phyloP scores from a whole-genome alignment of 64 coral and sea anemone genomes.

The Actinia equina region DNA sequence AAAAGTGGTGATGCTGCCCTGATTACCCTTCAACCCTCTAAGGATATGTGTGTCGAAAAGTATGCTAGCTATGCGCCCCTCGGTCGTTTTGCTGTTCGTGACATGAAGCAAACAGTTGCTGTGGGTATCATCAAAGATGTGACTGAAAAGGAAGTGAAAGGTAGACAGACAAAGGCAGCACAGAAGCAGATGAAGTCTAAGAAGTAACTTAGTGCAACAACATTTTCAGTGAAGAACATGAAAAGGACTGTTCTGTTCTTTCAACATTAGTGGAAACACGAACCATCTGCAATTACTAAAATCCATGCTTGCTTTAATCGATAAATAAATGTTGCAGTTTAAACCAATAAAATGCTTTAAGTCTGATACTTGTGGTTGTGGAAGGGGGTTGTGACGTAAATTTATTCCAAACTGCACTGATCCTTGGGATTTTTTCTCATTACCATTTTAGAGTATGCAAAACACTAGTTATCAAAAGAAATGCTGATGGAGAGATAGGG shows the following conservation, averaged over 20 bases:
- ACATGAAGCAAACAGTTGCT: slow-evolving; percentile 99
- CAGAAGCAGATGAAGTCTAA: slow-evolving; percentile 49
- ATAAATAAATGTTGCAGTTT: not conserved
- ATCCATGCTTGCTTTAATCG: not conserved
- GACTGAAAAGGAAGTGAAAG: slow-evolving; percentile 18
- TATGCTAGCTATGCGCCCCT: slow-evolving; percentile 58
- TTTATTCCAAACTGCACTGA: too few relatives aligned
- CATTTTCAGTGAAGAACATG: not conserved
- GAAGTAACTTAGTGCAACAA: slow-evolving; percentile 23
- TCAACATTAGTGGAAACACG: not conserved
- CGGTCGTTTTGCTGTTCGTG: slow-evolving; percentile 97
- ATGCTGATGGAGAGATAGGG: too few relatives aligned
- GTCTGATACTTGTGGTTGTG: not conserved
- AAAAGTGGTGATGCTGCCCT: slow-evolving; percentile 94
- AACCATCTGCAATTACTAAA: not conserved
- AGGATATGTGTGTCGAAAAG: slow-evolving; percentile 86
- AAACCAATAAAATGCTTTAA: slow-evolving; percentile 4
- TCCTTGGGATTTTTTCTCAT: too few relatives aligned
- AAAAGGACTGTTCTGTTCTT: slow-evolving; percentile 1
- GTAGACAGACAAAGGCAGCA: slow-evolving; percentile 86
- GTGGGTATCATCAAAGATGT: slow-evolving; percentile 90
- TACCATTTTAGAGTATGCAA: too few relatives aligned
- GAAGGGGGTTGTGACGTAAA: too few relatives aligned
- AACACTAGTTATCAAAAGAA: too few relatives aligned
- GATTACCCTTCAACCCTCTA: slow-evolving; percentile 40